A percentile compares a stretch with the other conserved stretches of the same genome.
Evolutionary conservation across 2,113 vertebrate species (phyloP).

Genomic region (Leiothrix lutea): DNA sequence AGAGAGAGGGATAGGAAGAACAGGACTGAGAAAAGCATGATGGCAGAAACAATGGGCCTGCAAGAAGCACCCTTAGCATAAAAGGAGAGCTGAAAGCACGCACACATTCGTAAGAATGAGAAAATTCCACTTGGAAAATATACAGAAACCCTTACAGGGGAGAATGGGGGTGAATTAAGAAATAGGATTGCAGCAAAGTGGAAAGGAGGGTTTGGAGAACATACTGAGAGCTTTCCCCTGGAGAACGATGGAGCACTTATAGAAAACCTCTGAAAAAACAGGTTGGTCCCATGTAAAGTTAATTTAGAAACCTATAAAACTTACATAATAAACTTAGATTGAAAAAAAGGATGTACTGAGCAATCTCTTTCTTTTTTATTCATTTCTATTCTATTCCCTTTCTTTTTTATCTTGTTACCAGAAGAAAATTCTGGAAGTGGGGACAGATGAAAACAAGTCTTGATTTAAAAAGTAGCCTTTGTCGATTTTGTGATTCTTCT

Average conservation of each 20-base stretch:
- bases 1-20: not conserved
- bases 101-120: not conserved
- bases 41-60: not conserved
- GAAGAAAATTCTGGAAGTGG: not conserved
- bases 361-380: not conserved
- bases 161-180: not conserved
- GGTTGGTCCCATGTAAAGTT: not conserved
- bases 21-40: not conserved
- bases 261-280: not conserved
- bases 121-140: not conserved
- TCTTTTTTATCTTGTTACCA: not conserved
- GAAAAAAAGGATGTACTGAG: not conserved
- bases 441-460: not conserved
- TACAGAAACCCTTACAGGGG: not conserved
- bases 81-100: not conserved
- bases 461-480: slow-evolving; percentile 30
- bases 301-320: not conserved
- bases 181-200: not conserved
- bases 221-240: not conserved
- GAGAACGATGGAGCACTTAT: not conserved
- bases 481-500: not conserved
- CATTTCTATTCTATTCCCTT: not conserved
- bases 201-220: not conserved
- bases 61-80: not conserved
- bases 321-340: not conserved